Conservation (phyloP, 2,113 vertebrate genomes). For the Gymnogyps californianus region DNA sequence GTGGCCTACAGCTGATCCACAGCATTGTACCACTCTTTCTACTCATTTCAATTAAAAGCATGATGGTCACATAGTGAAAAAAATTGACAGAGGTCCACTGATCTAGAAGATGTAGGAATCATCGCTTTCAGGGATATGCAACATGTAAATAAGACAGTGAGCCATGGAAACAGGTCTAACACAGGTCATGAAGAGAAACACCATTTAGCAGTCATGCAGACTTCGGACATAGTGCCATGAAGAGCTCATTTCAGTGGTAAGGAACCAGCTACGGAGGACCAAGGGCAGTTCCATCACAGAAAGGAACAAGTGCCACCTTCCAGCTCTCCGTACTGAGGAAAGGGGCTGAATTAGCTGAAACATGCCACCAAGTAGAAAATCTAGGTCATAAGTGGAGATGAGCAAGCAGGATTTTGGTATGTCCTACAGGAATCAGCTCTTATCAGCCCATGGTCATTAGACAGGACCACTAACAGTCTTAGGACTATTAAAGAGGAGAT, state of each 20-base stretch:
- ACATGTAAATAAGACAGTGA: background rate
- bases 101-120: background rate
- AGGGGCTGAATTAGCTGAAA: background rate
- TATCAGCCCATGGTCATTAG: fast-evolving
- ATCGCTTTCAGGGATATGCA: background rate
- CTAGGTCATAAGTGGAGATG: background rate
- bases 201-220: background rate
- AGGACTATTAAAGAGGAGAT: background rate
- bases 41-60: background rate
- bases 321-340: background rate
- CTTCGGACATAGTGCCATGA: background rate
- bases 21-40: background rate
- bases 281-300: background rate
- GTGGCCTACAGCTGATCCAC: background rate
- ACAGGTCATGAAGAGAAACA: background rate
- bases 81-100: background rate
- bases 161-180: background rate
- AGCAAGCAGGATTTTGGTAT: background rate
- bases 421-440: background rate
- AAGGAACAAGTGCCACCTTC: background rate
- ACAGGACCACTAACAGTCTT: background rate
- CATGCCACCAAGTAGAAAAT: background rate
- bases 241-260: background rate
- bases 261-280: background rate
- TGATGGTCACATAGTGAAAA: background rate